Evolutionary conservation across 1,140 invertebrate species (phyloP), one percentile per base, ranked within the genome.

Genomic region (Ruditapes philippinarum): DNA sequence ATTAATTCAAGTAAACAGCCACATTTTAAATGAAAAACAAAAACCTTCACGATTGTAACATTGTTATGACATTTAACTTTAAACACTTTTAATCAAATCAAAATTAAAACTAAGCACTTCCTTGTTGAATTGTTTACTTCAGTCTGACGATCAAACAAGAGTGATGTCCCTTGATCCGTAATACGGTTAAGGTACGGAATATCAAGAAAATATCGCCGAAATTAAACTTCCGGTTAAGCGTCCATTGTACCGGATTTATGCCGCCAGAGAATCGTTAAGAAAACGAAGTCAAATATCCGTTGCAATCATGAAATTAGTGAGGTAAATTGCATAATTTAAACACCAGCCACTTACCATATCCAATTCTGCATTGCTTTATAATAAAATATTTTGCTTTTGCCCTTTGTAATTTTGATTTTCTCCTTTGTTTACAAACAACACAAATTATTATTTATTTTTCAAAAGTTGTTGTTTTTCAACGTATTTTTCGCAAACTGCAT

Each of bases 221-320:
- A 0, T 3, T 4, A 70, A 40, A 70, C 65, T 70, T 70, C 65
- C 65, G 65, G 14, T 40, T 31, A 65, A 70, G 65, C 65, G 33
- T 70, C 36, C 65, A 70, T 2, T 40, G 14, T 4, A 14, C 31
- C 14, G 38, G 65, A 70, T 38, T 28, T 1, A 70, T 70, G 65
- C 65, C 65, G 65, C 65, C 65, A 70, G 33, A 70, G 65, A 70
- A 70, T 19, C 65, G 65, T 70, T 70, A 70, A 38, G 1, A 9
- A 12, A 38, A 38, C 65, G 65, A 28, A 4, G 14, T 22, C 3
- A 74, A 31, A 74, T 5, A 74, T 74, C 70, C 70, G 31, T 7
- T 49, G 70, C 40, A 45, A 74, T 74, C 70, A 74, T 74, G 70
- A 74, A 74, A 74, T 74, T 74, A 74, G 70, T 74, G 1, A 74